Evolutionary conservation across 2,888 invertebrate species (phyloP), one percentile per base, ranked within the genome.

Genomic region (Monoplex corrugatus): DNA sequence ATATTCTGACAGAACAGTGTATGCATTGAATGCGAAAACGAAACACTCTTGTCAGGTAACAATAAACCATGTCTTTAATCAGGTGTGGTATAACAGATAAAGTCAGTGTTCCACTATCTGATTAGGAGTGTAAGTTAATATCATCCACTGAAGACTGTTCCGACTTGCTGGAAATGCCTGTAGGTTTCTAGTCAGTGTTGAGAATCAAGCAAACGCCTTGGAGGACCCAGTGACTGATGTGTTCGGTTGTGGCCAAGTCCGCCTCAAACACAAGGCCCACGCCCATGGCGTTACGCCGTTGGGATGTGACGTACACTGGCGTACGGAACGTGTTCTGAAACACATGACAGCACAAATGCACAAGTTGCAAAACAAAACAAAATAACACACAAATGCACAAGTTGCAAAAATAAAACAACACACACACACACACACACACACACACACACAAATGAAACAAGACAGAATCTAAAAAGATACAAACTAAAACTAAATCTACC

Each of bases 231-330:
- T 98, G 98, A 94, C 98, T 98, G 91, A 97, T 96, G 95, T 98
- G 98, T 94, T 98, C 98, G 0, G 97, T 96, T 0, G 98, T 98
- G 92, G 97, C 97, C 87, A 99, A 97, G 96, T 98, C 98, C 0
- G 98, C 98, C 96, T 98, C 98, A 96, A 98, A 98, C 57, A 98
- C 98, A 23, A 98, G 96, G 2, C 98, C 98, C 68, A 98, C 98
- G 2, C 98, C 98, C 98, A 98, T 98, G 0, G 98, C 98, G 96
- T 98, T 98, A 90, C 98, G 97, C 45, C 98, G 97, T 94, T 97
- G 96, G 0, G 98, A 98, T 0, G 98, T 99, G 19, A 98, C 98
- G 95, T 99, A 99, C 23, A 99, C 98, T 0, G 99, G 98, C 0
- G 98, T 98, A 72, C 97, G 97, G 88, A 98, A 97, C 0, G 98